Evolutionary conservation across 2,888 invertebrate species (phyloP).

Genomic region (Rotaria socialis): DNA sequence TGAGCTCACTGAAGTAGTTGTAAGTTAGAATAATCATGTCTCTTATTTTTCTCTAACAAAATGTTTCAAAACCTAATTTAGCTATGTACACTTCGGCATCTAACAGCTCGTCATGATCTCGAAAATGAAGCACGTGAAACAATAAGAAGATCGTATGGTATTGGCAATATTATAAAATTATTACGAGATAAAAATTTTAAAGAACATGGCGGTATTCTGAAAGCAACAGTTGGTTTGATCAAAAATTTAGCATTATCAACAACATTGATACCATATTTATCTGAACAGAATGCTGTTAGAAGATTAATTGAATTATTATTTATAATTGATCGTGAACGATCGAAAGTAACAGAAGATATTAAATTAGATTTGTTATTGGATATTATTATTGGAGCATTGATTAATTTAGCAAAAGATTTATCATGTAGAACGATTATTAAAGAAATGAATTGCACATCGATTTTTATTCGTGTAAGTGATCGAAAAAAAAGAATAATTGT

Average conservation of each 20-base stretch:
- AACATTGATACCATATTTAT: not conserved
- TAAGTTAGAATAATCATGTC: not conserved
- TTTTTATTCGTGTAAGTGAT: not conserved
- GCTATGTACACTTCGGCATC: conserved; percentile 30
- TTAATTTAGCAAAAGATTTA: conserved; percentile 3
- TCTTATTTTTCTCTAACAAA: not conserved
- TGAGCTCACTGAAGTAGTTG: not conserved
- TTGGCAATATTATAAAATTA: not conserved
- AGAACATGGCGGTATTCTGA: not conserved
- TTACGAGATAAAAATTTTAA: not conserved
- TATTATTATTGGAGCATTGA: not conserved
- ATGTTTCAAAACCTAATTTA: not conserved
- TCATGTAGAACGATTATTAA: not conserved
- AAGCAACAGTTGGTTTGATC: conserved; percentile 24
- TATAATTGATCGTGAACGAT: not conserved
- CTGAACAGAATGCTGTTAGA: not conserved
- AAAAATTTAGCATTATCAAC: not conserved
- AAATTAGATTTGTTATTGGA: not conserved
- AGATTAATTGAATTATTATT: conserved; percentile 27
- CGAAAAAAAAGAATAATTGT: too few relatives aligned
- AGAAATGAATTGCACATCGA: conserved; percentile 22
- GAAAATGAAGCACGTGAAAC: conserved; percentile 19
- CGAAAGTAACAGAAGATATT: not conserved
- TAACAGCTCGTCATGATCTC: conserved; percentile 2
- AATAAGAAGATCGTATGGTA: not conserved